Evolutionary conservation across 2,113 vertebrate genomes (phyloP).

Genomic region (Austrofundulus limnaeus): DNA sequence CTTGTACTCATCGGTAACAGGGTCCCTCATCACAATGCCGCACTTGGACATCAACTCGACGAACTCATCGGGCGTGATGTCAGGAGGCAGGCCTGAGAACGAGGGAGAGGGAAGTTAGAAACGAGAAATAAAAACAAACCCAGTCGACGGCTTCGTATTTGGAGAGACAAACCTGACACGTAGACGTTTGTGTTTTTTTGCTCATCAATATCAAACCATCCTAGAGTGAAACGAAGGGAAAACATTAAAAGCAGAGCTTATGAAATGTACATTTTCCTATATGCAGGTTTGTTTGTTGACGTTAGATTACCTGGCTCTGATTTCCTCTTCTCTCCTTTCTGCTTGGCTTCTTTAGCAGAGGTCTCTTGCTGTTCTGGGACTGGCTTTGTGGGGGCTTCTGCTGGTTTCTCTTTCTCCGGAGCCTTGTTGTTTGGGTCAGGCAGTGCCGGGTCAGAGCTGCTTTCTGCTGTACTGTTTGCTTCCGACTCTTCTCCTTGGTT

Average conservation of each 20-base stretch:
- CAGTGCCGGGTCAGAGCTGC: slow-evolving; percentile 36
- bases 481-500: slow-evolving; percentile 75
- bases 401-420: slow-evolving; percentile 34
- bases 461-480: slow-evolving; percentile 46
- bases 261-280: neutral
- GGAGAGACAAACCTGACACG: slow-evolving; percentile 84
- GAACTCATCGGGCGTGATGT: slow-evolving; percentile 93
- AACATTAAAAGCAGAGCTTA: neutral
- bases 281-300: neutral
- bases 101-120: neutral
- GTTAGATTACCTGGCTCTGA: slow-evolving; percentile 80
- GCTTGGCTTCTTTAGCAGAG: slow-evolving; percentile 76
- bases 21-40: slow-evolving; percentile 94
- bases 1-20: slow-evolving; percentile 91
- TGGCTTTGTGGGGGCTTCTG: slow-evolving; percentile 38
- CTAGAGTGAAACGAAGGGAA: slow-evolving; percentile 67
- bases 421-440: slow-evolving; percentile 46
- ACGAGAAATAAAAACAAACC: neutral
- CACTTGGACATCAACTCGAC: slow-evolving; percentile 92
- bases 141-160: neutral
- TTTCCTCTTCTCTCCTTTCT: slow-evolving; percentile 90
- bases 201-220: slow-evolving; percentile 95
- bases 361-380: slow-evolving; percentile 37
- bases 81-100: slow-evolving; percentile 88
- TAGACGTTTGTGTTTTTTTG: slow-evolving; percentile 95